A percentile compares a stretch with the other conserved stretches of the same genome.
phyloP scores from a whole-genome alignment of 2,888 invertebrate genomes.

The Thecocarcelia acutangulata region DNA sequence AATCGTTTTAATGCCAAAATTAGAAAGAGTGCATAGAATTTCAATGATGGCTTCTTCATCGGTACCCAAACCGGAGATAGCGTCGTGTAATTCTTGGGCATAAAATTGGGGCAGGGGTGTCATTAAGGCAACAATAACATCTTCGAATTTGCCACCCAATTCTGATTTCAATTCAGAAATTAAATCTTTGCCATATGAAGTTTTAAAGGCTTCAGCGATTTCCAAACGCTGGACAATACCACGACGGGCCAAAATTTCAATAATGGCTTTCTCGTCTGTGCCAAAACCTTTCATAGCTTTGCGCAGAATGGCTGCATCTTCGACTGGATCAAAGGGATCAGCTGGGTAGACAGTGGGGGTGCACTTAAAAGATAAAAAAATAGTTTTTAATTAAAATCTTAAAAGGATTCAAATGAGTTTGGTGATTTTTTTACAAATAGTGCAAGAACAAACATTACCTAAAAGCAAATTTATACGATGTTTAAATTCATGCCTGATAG shows the following conservation, averaged over 20 bases:
- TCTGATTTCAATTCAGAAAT: constrained; percentile 94
- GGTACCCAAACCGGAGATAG: constrained; percentile 92
- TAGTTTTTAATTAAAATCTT: neutral
- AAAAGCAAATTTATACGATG: too few relatives aligned
- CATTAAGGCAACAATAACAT: constrained; percentile 94
- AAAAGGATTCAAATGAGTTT: too few relatives aligned
- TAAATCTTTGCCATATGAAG: constrained; percentile 93
- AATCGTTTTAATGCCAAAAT: constrained; percentile 93
- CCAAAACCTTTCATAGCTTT: constrained; percentile 97
- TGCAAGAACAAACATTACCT: too few relatives aligned
- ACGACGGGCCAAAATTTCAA: constrained; percentile 92
- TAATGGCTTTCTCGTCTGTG: constrained; percentile 95
- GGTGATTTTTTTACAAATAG: too few relatives aligned
- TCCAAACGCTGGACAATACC: constrained; percentile 95
- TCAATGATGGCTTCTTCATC: constrained; percentile 96
- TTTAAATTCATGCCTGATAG: too few relatives aligned
- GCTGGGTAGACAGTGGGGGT: constrained; percentile 94
- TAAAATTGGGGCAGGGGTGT: constrained; percentile 94
- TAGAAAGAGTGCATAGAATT: constrained; percentile 94
- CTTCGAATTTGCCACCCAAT: constrained; percentile 93
- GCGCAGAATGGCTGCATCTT: constrained; percentile 91
- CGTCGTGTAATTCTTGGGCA: constrained; percentile 93
- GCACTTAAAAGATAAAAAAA: constrained; percentile 83
- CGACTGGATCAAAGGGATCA: constrained; percentile 91
- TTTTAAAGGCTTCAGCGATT: constrained; percentile 95